Conservation (phyloP, 2,888 invertebrate species). For the Linnaemya vulpina region DNA sequence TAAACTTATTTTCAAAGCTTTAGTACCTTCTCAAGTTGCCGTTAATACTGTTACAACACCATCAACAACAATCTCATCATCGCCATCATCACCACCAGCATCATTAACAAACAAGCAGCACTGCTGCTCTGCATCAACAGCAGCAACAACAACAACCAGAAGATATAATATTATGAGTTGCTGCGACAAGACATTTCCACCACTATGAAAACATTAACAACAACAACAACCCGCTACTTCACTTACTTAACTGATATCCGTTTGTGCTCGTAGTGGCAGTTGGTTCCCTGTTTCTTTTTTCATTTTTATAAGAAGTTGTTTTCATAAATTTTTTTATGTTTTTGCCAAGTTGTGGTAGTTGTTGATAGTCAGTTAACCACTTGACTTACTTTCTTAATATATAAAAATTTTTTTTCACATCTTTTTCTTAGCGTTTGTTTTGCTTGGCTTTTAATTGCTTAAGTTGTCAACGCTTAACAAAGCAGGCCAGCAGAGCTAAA, state of each 20-base stretch:
- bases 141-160: neutral
- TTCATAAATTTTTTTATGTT: neutral
- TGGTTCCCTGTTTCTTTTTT: slow-evolving; percentile 4
- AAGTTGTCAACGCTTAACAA: slow-evolving; percentile 38
- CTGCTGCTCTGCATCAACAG: neutral
- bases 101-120: no score
- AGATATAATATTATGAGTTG: slow-evolving; percentile 30
- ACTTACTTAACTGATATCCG: slow-evolving; percentile 57
- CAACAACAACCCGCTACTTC: slow-evolving; percentile 5
- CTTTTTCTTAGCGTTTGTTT: slow-evolving; percentile 14
- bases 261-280: slow-evolving; percentile 26
- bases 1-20: slow-evolving; percentile 61
- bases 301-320: slow-evolving; percentile 14
- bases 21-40: slow-evolving; percentile 61
- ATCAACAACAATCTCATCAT: slow-evolving; percentile 26
- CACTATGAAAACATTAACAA: slow-evolving; percentile 32
- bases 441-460: slow-evolving; percentile 44
- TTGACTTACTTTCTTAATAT: slow-evolving; percentile 62
- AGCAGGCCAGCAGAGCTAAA: slow-evolving; percentile 15
- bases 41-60: slow-evolving; percentile 54
- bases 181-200: slow-evolving; percentile 10
- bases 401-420: neutral
- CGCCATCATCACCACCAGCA: slow-evolving; percentile 14
- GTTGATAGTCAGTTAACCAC: slow-evolving; percentile 49
- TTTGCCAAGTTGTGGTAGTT: slow-evolving; percentile 31